Evolutionary conservation across 2,888 invertebrate genomes (phyloP).

Genomic region (Autographa pulchrina): DNA sequence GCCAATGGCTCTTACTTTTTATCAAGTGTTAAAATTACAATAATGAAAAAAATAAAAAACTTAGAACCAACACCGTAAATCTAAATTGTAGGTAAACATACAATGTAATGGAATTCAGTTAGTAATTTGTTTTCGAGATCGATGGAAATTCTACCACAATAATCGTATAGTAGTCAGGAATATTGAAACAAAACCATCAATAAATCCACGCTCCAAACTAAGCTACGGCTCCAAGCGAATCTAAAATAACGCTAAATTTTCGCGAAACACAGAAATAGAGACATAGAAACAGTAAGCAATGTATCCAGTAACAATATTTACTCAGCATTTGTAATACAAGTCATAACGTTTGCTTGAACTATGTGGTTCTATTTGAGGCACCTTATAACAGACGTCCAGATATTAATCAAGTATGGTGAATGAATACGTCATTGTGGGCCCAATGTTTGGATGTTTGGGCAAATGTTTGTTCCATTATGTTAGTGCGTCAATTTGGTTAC

Average conservation of each 20-base stretch:
- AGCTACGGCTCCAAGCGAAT: conserved; percentile 32
- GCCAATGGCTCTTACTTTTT: too few species aligned
- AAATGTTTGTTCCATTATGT: neutral
- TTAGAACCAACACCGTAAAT: too few species aligned
- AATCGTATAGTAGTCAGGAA: neutral
- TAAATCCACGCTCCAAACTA: conserved; percentile 3
- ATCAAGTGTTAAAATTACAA: too few species aligned
- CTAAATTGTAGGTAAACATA: too few species aligned
- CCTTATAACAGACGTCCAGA: conserved; percentile 70
- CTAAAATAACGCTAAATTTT: conserved; percentile 50
- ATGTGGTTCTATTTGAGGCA: conserved; percentile 69
- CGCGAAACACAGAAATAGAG: conserved; percentile 57
- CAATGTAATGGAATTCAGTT: neutral
- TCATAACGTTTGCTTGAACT: conserved; percentile 67
- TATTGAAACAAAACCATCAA: conserved; percentile 10
- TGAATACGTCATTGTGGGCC: conserved; percentile 35
- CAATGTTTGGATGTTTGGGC: conserved; percentile 10
- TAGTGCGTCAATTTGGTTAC: conserved; percentile 1
- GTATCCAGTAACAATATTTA: conserved; percentile 57
- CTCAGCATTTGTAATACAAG: conserved; percentile 60
- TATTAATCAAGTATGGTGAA: conserved; percentile 64
- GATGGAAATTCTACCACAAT: neutral
- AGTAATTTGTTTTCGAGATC: neutral
- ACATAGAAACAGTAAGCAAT: conserved; percentile 47
- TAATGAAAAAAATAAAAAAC: too few species aligned